These are phyloP conservation scores for Torymus tubicola DNA, from an alignment of 2,888 invertebrate species.

Conservation along the genomic window DNA sequence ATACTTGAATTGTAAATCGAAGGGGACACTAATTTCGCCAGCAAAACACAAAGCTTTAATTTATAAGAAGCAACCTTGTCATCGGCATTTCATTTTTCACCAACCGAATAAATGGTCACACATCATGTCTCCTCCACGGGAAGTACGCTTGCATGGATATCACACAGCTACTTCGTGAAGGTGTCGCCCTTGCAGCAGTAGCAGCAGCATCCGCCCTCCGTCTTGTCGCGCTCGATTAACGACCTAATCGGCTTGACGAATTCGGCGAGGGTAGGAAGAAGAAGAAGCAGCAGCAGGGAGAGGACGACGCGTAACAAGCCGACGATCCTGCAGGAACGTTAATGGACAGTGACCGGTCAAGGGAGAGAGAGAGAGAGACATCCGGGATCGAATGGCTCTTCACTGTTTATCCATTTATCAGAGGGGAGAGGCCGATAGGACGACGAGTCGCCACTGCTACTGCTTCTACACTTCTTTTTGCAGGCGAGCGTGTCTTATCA, in stretches of 20 bases:
- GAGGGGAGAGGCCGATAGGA: neutral
- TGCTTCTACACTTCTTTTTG: neutral
- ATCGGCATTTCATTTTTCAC: neutral
- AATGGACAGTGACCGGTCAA: constrained; percentile 64
- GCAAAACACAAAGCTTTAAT: too few relatives aligned
- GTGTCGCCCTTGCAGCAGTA: too few relatives aligned
- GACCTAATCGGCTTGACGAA: constrained; percentile 65
- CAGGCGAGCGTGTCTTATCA: constrained; percentile 24
- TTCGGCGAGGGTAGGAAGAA: constrained; percentile 58
- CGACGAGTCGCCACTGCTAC: neutral
- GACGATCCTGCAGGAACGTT: constrained; percentile 58
- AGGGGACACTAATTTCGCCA: too few relatives aligned
- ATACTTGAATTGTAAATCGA: too few relatives aligned
- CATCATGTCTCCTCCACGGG: neutral
- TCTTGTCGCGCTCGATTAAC: constrained; percentile 64
- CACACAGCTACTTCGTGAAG: neutral
- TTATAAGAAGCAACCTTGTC: too few relatives aligned
- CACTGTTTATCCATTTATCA: constrained; percentile 67
- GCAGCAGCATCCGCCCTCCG: neutral
- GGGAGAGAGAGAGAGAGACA: neutral
- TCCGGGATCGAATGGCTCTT: constrained; percentile 58
- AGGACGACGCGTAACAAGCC: constrained; percentile 56
- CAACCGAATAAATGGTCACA: neutral
- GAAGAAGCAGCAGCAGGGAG: neutral
- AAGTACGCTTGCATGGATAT: constrained; percentile 25